phyloP scores from a whole-genome alignment of 2,113 vertebrate species.

The Corythornis cristatus region DNA sequence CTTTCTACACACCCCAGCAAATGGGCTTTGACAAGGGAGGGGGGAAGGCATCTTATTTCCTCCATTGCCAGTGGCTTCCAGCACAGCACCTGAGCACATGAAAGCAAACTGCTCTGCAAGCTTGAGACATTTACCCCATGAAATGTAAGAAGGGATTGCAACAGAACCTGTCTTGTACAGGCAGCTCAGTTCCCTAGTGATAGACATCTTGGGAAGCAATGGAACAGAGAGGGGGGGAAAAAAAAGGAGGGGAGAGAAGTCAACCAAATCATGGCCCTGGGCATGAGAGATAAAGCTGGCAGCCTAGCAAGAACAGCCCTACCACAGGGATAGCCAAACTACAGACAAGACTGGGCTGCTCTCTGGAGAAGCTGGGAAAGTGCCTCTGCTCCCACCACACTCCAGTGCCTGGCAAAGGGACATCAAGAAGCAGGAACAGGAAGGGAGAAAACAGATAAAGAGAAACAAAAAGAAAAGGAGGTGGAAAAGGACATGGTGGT shows the following conservation, averaged over 20 bases:
- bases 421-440: neutral
- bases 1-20: neutral
- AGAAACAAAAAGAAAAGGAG: neutral
- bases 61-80: neutral
- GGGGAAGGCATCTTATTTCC: neutral
- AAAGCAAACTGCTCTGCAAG: neutral
- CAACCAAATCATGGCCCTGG: neutral
- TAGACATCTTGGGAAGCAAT: constrained; percentile 1
- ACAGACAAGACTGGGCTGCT: neutral
- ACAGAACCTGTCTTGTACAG: neutral
- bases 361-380: neutral
- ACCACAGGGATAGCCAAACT: neutral
- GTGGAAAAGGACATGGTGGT: neutral
- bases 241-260: neutral
- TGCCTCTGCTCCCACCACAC: neutral
- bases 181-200: neutral
- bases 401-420: neutral
- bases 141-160: neutral
- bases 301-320: neutral
- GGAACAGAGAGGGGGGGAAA: neutral
- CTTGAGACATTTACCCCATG: neutral
- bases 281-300: neutral
- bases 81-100: neutral
- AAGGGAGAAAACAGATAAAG: neutral
- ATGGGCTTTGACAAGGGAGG: neutral